phyloP scores from a whole-genome alignment of 2,797 vertebrate genomes.

The Aselliscus stoliczkanus region DNA sequence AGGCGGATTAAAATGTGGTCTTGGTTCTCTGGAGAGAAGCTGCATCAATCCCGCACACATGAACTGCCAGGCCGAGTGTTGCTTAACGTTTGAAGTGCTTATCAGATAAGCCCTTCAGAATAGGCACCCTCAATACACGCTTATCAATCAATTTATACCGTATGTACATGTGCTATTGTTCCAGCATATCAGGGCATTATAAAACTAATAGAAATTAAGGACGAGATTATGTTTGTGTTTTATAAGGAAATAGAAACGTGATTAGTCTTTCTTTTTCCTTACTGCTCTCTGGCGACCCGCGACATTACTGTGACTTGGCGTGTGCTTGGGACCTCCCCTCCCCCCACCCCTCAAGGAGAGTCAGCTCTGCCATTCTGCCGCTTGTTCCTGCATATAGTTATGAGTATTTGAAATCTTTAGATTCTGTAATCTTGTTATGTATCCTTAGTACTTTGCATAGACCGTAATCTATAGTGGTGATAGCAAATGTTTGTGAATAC shows the following conservation, averaged over 20 bases:
- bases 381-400: not conserved
- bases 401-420: not conserved
- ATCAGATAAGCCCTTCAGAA: not conserved
- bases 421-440: not conserved
- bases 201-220: not conserved
- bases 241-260: not conserved
- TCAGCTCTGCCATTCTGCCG: not conserved
- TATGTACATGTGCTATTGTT: not conserved
- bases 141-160: not conserved
- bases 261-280: not conserved
- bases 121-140: not conserved
- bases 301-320: no score
- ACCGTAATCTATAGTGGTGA: not conserved
- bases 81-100: not conserved
- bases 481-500: not conserved
- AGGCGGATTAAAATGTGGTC: not conserved
- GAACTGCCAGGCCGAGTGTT: no score
- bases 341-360: not conserved
- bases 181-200: not conserved
- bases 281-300: not conserved
- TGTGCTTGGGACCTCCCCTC: no score
- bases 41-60: no score
- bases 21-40: not conserved
- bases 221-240: not conserved
- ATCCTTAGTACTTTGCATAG: not conserved